Evolutionary conservation across 2,888 invertebrate species (phyloP).

Genomic region (Callinectes sapidus): DNA sequence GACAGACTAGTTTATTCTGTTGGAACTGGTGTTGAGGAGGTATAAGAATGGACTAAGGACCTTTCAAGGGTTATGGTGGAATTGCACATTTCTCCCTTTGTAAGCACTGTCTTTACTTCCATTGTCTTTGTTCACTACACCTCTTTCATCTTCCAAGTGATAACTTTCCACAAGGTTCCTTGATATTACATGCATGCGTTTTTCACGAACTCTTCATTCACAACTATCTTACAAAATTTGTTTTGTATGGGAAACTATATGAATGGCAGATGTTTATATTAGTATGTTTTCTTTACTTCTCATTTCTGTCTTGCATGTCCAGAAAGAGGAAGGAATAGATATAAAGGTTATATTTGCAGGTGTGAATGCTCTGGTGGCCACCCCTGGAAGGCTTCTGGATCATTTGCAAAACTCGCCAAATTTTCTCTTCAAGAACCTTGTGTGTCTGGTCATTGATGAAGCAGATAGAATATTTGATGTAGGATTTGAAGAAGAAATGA

Average conservation of each 20-base stretch:
- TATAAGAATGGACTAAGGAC: background rate
- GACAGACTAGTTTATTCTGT: background rate
- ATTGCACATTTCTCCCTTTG: no score
- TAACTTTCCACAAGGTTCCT: background rate
- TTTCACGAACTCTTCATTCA: no score
- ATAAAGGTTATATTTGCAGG: slow-evolving; percentile 74
- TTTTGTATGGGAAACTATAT: background rate
- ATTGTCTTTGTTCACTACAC: no score
- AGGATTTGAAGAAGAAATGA: slow-evolving; percentile 98
- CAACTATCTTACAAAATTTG: background rate
- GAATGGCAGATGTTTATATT: background rate
- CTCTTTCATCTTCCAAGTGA: no score
- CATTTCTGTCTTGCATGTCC: no score
- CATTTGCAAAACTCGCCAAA: slow-evolving; percentile 94
- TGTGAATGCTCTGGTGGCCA: slow-evolving; percentile 95
- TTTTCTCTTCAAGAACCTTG: slow-evolving; percentile 94
- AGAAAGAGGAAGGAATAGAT: background rate
- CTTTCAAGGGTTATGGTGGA: background rate
- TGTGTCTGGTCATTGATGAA: slow-evolving; percentile 96
- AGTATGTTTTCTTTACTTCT: no score
- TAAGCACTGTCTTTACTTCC: no score
- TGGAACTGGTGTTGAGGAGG: background rate
- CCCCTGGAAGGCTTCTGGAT: slow-evolving; percentile 95
- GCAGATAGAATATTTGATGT: slow-evolving; percentile 98
- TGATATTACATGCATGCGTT: no score